Percentiles rank a stretch among this genome's conserved stretches.
Evolutionary conservation across 2,113 vertebrate species (phyloP).

Genomic region (Urocolius indicus): DNA sequence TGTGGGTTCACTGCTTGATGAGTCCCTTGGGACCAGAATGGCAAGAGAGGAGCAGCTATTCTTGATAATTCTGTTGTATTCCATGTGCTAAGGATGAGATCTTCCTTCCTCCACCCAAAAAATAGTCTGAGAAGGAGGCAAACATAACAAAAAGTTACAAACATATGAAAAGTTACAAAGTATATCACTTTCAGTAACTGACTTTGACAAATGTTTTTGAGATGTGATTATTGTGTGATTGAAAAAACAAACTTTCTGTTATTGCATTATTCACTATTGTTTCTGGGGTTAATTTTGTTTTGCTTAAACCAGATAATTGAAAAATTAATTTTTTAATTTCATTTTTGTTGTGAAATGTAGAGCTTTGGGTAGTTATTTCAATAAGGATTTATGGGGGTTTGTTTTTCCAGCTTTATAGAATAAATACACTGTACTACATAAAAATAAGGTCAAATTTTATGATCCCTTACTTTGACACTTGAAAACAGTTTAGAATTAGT

Average conservation of each 20-base stretch:
- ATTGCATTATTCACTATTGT: not conserved
- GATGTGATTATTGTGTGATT: not conserved
- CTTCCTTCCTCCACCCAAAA: not conserved
- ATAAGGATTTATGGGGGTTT: not conserved
- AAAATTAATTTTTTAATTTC: not conserved
- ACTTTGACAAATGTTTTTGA: not conserved
- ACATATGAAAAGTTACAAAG: not conserved
- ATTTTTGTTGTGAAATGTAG: not conserved
- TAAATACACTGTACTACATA: fast-evolving
- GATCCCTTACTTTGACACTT: not conserved
- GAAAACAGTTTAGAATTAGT: not conserved
- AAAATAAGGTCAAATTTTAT: not conserved
- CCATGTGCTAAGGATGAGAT: not conserved
- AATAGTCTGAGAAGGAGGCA: not conserved
- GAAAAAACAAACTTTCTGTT: not conserved
- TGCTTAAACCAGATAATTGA: not conserved
- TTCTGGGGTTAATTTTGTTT: not conserved
- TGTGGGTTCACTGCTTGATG: not conserved
- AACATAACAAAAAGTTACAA: too few species aligned
- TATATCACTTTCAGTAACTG: not conserved
- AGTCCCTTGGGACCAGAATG: fast-evolving
- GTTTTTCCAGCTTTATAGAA: not conserved
- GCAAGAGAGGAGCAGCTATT: not conserved
- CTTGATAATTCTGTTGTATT: not conserved
- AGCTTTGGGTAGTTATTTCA: not conserved